These are phyloP conservation scores for Mugil cephalus DNA, from an alignment of 2,113 vertebrate genomes.

Conservation along the genomic window DNA sequence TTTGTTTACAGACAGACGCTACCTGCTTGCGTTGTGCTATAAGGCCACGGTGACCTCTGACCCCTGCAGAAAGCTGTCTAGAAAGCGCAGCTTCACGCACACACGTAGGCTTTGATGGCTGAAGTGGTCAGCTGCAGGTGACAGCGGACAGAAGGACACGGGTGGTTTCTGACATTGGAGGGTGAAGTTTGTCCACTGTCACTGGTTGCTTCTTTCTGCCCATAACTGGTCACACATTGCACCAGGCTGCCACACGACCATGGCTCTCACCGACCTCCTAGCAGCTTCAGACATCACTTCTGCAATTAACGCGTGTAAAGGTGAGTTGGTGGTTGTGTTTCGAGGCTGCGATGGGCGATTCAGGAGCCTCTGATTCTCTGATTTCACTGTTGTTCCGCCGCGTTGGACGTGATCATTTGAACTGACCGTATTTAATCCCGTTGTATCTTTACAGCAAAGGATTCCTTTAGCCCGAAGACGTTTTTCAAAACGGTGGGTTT, in stretches of 20 bases:
- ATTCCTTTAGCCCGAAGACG: constrained; percentile 76
- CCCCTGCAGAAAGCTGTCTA: constrained; percentile 3
- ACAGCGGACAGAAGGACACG: constrained; percentile 72
- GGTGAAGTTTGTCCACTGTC: constrained; percentile 23
- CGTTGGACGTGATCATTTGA: not conserved
- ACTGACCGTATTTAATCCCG: not conserved
- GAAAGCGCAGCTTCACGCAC: not conserved
- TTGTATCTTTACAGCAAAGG: constrained; percentile 68
- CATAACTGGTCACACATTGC: constrained; percentile 25
- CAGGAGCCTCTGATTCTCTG: not conserved
- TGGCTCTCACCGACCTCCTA: constrained; percentile 82
- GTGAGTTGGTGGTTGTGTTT: constrained; percentile 61
- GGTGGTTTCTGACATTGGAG: constrained; percentile 76
- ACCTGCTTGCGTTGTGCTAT: constrained; percentile 6
- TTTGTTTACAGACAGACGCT: constrained; percentile 23
- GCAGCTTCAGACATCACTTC: constrained; percentile 82
- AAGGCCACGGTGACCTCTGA: constrained; percentile 28
- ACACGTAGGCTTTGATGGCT: constrained; percentile 24
- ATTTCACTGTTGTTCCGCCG: not conserved
- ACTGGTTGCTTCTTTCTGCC: constrained; percentile 45
- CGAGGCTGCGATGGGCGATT: too few species aligned
- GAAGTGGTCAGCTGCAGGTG: constrained; percentile 74
- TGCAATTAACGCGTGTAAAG: constrained; percentile 83
- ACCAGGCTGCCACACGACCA: constrained; percentile 51
- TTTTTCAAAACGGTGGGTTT: constrained; percentile 81